Percentiles rank a stretch among this genome's conserved stretches.
These are phyloP conservation scores for Threskiornis aethiopicus DNA, from an alignment of 2,797 vertebrate species.

Conservation along the genomic window DNA sequence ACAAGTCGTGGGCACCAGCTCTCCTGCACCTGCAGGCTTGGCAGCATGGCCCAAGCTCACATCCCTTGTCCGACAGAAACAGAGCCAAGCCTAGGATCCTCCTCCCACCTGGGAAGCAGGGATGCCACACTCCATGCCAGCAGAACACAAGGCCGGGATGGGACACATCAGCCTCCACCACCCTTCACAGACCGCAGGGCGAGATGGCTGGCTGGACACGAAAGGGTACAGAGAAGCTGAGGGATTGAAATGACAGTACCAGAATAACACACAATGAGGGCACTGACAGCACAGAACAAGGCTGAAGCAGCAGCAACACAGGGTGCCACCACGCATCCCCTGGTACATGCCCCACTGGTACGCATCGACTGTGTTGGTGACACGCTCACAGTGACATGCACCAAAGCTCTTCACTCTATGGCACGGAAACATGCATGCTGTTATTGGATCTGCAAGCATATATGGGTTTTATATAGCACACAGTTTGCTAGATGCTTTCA, in stretches of 20 bases:
- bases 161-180: not conserved
- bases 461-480: rapidly evolving
- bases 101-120: not conserved
- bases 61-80: rapidly evolving
- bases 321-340: not conserved
- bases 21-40: not conserved
- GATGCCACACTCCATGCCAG: not conserved
- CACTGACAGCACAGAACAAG: rapidly evolving
- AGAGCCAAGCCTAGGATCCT: rapidly evolving
- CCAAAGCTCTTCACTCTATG: rapidly evolving
- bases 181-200: rapidly evolving
- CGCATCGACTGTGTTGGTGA: rapidly evolving
- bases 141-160: not conserved
- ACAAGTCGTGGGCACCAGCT: rapidly evolving
- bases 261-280: rapidly evolving
- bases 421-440: not conserved
- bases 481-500: not conserved
- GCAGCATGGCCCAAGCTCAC: not conserved
- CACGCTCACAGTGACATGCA: not conserved
- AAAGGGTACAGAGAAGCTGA: not conserved
- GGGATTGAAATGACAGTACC: not conserved
- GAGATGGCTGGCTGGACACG: rapidly evolving
- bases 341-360: rapidly evolving
- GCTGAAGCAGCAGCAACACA: not conserved
- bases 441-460: not conserved